phyloP scores from a whole-genome alignment of 2,888 invertebrate species.

The Meiosimyza decipiens region DNA sequence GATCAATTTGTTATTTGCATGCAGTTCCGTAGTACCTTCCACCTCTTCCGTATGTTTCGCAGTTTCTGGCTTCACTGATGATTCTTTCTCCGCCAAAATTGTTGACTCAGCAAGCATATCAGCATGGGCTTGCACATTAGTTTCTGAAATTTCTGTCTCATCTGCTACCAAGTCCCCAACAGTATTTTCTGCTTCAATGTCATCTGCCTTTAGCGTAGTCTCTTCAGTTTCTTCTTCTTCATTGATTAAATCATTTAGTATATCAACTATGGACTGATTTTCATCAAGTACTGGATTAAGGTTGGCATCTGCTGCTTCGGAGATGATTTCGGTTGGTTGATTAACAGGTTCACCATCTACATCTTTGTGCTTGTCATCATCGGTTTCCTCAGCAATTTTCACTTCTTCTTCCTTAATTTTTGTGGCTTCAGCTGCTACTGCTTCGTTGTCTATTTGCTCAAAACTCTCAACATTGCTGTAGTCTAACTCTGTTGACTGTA shows the following conservation, averaged over 20 bases:
- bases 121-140: slow-evolving; percentile 13
- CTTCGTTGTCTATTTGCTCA: slow-evolving; percentile 31
- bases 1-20: slow-evolving; percentile 45
- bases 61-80: slow-evolving; percentile 30
- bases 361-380: not conserved
- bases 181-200: slow-evolving; percentile 40
- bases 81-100: slow-evolving; percentile 44
- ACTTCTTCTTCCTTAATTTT: slow-evolving; percentile 36
- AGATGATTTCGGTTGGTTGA: no score
- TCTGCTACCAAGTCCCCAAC: slow-evolving; percentile 50
- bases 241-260: slow-evolving; percentile 59
- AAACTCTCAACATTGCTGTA: slow-evolving; percentile 46
- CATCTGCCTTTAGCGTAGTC: slow-evolving; percentile 53
- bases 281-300: slow-evolving; percentile 47
- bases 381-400: slow-evolving; percentile 8
- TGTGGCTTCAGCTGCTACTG: slow-evolving; percentile 23
- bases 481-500: slow-evolving; percentile 40
- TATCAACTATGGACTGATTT: slow-evolving; percentile 61
- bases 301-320: not conserved
- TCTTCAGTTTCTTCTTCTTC: slow-evolving; percentile 56
- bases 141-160: slow-evolving; percentile 40
- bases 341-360: no score
- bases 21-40: slow-evolving; percentile 31
- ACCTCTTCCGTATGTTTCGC: slow-evolving; percentile 31
- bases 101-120: slow-evolving; percentile 45